A percentile compares a stretch with the other conserved stretches of the same genome.
phyloP scores from a whole-genome alignment of 2,888 invertebrate genomes.

The Hemistola chrysoprasaria region DNA sequence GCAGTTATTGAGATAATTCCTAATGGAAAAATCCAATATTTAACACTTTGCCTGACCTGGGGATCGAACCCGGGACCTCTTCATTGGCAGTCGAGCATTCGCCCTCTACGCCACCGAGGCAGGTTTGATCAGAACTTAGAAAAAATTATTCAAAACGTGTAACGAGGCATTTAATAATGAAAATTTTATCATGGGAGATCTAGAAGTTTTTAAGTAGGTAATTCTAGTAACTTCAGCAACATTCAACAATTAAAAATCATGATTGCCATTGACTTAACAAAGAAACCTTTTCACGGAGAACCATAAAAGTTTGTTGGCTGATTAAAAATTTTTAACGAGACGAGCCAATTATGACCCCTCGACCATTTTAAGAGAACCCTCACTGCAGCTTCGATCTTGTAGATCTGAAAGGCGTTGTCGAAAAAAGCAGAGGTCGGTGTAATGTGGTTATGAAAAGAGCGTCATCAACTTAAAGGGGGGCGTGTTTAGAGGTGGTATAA shows the following conservation, averaged over 20 bases:
- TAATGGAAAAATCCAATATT: too few species aligned
- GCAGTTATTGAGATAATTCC: too few species aligned
- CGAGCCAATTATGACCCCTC: slow-evolving; percentile 56
- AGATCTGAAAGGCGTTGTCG: slow-evolving; percentile 12
- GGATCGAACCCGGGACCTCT: too few species aligned
- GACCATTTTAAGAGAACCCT: slow-evolving; percentile 31
- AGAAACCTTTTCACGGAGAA: slow-evolving; percentile 60
- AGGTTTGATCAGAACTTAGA: too few species aligned
- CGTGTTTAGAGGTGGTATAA: slow-evolving; percentile 52
- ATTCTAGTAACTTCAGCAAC: slow-evolving; percentile 25
- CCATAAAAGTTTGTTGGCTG: slow-evolving; percentile 69
- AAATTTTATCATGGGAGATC: too few species aligned
- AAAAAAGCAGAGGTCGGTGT: slow-evolving; percentile 19
- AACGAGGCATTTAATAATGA: too few species aligned
- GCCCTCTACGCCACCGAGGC: too few species aligned
- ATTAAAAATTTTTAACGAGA: slow-evolving; percentile 73
- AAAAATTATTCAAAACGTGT: too few species aligned
- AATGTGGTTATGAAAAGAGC: slow-evolving; percentile 37
- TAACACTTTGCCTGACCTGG: too few species aligned
- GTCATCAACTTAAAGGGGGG: slow-evolving; percentile 61
- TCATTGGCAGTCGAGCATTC: too few species aligned
- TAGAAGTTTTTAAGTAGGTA: slow-evolving; percentile 1
- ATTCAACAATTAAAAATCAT: slow-evolving; percentile 47
- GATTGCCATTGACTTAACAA: slow-evolving; percentile 61
- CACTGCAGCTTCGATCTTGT: slow-evolving; percentile 13